Evolutionary conservation across 2,113 vertebrate species (phyloP), one percentile per base, ranked within the genome.

Genomic region (Notothenia rossii): DNA sequence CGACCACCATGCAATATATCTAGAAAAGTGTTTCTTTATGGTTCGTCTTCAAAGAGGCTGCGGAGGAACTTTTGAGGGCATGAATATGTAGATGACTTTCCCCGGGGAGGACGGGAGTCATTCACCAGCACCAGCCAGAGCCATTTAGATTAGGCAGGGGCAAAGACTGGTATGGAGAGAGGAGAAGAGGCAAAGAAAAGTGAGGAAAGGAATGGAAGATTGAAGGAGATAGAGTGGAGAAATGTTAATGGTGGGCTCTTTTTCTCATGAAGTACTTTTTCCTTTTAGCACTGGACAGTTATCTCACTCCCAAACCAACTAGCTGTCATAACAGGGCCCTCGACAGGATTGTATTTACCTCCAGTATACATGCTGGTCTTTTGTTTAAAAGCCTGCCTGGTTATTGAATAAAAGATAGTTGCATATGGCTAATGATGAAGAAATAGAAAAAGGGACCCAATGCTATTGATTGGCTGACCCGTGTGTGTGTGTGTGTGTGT

Each of bases 71-170:
- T 88, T 84, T 58, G 62, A 89, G 84, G 82, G 69, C 81, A 92
- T 94, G 80, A 92, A 92, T 94, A 94, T 95, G 92, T 84, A 93
- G 86, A 93, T 83, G 86, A 84, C 79, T 80, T 77, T 73, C 77
- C 77, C 29, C 5, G 55, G 82, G 82, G 72, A 81, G 90, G 83
- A 46, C 67, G 48, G 77, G 85, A 84, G 82, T 78, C 91, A 91
- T 91, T 90, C 86, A 79, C 76, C 36, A 43, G 64, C 86, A 59
- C 83, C 73, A 68, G 59, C 83, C 80, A 3, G 10, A 82, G 71
- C 85, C 77, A 89, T 88, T 91, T 84, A 86, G 88, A 91, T 85
- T 87, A 86, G 88, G 73, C 73, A 59, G 80, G 75, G 86, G 84
- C 72, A 77, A 77, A 84, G 72, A 11, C n/a, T 75, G 84, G 82